Base-by-base conservation (phyloP, 1,140 invertebrate genomes). In the Halesus radiatus region DNA sequence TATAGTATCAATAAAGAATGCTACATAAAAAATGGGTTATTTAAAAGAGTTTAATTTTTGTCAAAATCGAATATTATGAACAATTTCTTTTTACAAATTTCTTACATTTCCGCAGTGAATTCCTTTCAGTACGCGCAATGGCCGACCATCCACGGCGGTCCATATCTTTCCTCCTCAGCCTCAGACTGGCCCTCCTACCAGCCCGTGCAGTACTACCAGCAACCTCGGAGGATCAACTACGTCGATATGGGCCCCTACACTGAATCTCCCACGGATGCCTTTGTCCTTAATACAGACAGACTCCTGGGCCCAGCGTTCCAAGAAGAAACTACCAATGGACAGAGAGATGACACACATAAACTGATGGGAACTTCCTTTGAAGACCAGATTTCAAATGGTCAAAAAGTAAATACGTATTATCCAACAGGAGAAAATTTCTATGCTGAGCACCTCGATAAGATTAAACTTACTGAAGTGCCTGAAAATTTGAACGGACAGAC, bases 31-130 rank as follows among this genome's bases (percentile, higher is more conserved):
- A 29, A 29, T 29, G 26, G 26, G 26, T 3, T 29, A 29, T 29
- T 29, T 29, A 3, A 5, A 3, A 29, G 26, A 5, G 26, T 29
- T 5, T 29, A 29, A 5, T 29, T 29, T 29, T 29, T 29, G 26
- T 5, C 26, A 29, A 29, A 29, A 29, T 3, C 26, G 2, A 5
- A 29, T 29, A 29, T 29, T 29, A 5, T 29, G 26, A 3, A 5
- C 26, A 45, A 45, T 45, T 45, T 13, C 8, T 45, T 22, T 8
- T 23, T 60, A 60, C 18, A 52, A 32, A 64, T 58, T n/a, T 13
- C 53, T 79, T 29, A 72, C 26, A 29, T 50, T 73, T 79, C 79
- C 70, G 37, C 78, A 82, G 81, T 77, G 20, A 50, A 68, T 80
- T 26, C 52, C 6, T 82, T 68, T 64, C 73, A 79, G 64, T 75